Evolutionary conservation across 2,113 vertebrate genomes (phyloP), one percentile per base, ranked within the genome.

Genomic region (Ascaphus truei): DNA sequence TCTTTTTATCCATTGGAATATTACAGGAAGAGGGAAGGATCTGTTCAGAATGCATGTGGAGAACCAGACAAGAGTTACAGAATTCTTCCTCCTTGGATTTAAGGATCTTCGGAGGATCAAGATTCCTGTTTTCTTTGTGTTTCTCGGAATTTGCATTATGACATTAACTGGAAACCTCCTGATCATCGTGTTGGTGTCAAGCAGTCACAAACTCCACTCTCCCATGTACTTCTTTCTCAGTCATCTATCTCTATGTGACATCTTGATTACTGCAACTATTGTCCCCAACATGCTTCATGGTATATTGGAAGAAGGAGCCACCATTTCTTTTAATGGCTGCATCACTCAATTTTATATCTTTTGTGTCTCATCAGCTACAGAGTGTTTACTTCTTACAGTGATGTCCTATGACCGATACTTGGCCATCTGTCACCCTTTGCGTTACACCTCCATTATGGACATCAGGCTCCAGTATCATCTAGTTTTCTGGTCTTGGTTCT

Each of bases 371-470:
- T 52, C 55, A 41, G 41, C 30, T 15, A 59, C 22, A 1, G 78
- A 84, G 62, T 31, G 79, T 1, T 37, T 80, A 1, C 58, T 83
- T 1, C 68, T 85, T 43, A 53, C 75, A 0, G 13, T 63, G 11
- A 79, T 80, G 81, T 80, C 77, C 0, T 82, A 78, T 0, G 77
- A 83, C 10, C 12, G 55, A 5, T 80, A 77, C 10, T 1, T 75
- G 50, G 77, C 75, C 39, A 77, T 80, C 10, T 72, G 74, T 59
- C 58, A 62, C 1, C 80, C 76, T 13, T 62, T 86, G 34, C 68
- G 27, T 30, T 81, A 78, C 23, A 9, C 52, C 7, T 27, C 27
- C 16, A 62, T 41, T 12, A 71, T 78, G 76, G 71, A 79, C 43
- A 59, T 2, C 0, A 5, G 5, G 1, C 9, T 68, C 1, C 58